Conservation (phyloP, 2,888 invertebrate genomes). For the Protodeltote pygarga region DNA sequence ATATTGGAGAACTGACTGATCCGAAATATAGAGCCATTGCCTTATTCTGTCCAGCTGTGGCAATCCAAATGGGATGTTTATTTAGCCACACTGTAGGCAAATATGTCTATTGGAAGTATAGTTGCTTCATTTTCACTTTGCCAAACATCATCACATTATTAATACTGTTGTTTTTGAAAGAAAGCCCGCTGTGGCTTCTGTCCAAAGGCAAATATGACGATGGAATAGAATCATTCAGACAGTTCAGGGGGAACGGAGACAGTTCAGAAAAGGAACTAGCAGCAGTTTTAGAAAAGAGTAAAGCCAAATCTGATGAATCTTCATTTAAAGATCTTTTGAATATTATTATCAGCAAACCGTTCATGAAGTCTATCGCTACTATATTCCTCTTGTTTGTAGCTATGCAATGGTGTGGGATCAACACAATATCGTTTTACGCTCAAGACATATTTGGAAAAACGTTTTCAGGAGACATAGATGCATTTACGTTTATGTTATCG, state of each 20-base stretch:
- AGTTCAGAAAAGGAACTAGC: constrained; percentile 57
- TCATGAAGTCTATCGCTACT: constrained; percentile 50
- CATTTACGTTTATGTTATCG: constrained; percentile 59
- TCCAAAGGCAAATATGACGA: constrained; percentile 58
- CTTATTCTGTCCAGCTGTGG: constrained; percentile 54
- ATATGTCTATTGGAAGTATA: constrained; percentile 57
- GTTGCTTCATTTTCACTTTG: constrained; percentile 53
- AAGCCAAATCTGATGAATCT: constrained; percentile 38
- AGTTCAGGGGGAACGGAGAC: constrained; percentile 60
- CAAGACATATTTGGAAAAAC: constrained; percentile 59
- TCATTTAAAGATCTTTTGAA: constrained; percentile 45
- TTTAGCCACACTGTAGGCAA: constrained; percentile 57
- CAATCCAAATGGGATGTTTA: constrained; percentile 54
- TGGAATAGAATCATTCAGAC: constrained; percentile 56
- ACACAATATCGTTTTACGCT: constrained; percentile 64
- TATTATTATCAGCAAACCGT: constrained; percentile 54
- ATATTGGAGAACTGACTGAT: constrained; percentile 63
- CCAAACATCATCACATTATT: constrained; percentile 54
- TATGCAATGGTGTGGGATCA: constrained; percentile 62
- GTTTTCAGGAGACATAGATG: constrained; percentile 56
- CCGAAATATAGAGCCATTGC: constrained; percentile 62
- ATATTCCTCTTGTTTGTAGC: constrained; percentile 52
- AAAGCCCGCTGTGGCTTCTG: constrained; percentile 70
- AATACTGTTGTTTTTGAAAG: constrained; percentile 56
- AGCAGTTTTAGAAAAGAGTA: constrained; percentile 51